Base-by-base conservation (phyloP, 2,113 vertebrate species). In the Paedocypris sp. region DNA sequence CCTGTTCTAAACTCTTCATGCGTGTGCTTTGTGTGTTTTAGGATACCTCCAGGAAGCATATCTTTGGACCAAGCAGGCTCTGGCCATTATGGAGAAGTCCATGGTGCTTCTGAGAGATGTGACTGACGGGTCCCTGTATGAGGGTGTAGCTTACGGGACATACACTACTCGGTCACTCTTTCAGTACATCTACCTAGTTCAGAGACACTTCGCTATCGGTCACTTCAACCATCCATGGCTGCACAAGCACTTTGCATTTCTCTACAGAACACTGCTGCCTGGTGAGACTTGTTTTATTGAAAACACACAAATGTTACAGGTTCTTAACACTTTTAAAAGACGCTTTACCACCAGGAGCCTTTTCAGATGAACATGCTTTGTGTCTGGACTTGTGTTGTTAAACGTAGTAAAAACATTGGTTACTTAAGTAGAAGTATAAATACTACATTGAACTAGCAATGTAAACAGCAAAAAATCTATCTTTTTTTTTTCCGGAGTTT, bases 31-130 rank as follows among this genome's bases (percentile, higher is more conserved):
- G 48, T 77, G 43, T 69, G 22, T 16, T 80, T 20, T 69, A 99
- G 95, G 94, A 49, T 97, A 96, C 69, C 88, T 99, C 28, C 92
- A 99, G 66, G 95, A 99, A 77, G 91, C 94, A 29, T 99, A 98
- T 70, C 70, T 97, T 29, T 99, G 94, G 92, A 92, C 92, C 41
- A 97, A 94, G 71, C 95, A 98, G 75, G 94, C 87, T 22, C 67
- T 98, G 71, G 76, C 83, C 59, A 94, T 98, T 77, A 98, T 99
- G 93, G 95, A 99, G 81, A 97, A 93, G 77, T 93, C 92, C 11
- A 83, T 99, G 71, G 85, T 99, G 43, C 81, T 99, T 23, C 79
- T 99, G 35, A 88, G 80, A 58, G 93, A 97, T 29, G 85, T 99
- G 72, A 91, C 89, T 0, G 95, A 99, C 3, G 95, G 95, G 26